Evolutionary conservation across 2,888 invertebrate species (phyloP).

Genomic region (Andrena hattorfiana): DNA sequence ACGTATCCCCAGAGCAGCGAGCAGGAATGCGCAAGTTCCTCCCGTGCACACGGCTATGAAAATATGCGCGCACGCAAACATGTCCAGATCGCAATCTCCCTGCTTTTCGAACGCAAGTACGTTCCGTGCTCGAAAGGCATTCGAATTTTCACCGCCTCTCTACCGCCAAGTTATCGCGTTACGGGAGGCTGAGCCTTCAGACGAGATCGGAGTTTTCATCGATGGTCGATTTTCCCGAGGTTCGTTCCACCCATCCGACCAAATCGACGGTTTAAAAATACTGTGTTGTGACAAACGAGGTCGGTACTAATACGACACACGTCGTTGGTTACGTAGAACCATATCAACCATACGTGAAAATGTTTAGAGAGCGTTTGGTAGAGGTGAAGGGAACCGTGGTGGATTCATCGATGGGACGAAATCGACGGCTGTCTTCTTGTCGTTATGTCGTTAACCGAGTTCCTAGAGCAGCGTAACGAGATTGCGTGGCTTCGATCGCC

Average conservation of each 20-base stretch:
- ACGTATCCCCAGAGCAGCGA: background rate
- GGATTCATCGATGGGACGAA: background rate
- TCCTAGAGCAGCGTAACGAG: slow-evolving; percentile 43
- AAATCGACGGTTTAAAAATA: slow-evolving; percentile 27
- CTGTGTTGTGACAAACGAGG: slow-evolving; percentile 10
- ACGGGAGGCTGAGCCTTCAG: slow-evolving; percentile 27
- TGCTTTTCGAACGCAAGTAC: slow-evolving; percentile 2
- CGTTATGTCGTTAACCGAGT: slow-evolving; percentile 25
- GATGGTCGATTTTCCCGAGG: slow-evolving; percentile 12
- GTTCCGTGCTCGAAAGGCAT: slow-evolving; percentile 31
- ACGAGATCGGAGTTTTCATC: slow-evolving; percentile 28
- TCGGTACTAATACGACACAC: slow-evolving; percentile 4
- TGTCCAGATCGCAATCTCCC: slow-evolving; percentile 34
- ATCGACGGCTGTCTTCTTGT: too few species aligned
- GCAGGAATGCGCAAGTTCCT: background rate
- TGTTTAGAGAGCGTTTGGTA: too few species aligned
- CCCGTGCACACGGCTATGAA: slow-evolving; percentile 4
- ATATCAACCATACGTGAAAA: too few species aligned
- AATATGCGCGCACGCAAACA: slow-evolving; percentile 15
- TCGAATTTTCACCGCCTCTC: slow-evolving; percentile 53
- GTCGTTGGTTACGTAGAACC: background rate
- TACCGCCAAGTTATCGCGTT: slow-evolving; percentile 32
- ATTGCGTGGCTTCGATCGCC: slow-evolving; percentile 59
- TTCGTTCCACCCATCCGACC: background rate
- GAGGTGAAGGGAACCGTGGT: background rate